These are phyloP conservation scores for Diachasma alloeum DNA, from an alignment of 1,140 invertebrate genomes.

Conservation along the genomic window DNA sequence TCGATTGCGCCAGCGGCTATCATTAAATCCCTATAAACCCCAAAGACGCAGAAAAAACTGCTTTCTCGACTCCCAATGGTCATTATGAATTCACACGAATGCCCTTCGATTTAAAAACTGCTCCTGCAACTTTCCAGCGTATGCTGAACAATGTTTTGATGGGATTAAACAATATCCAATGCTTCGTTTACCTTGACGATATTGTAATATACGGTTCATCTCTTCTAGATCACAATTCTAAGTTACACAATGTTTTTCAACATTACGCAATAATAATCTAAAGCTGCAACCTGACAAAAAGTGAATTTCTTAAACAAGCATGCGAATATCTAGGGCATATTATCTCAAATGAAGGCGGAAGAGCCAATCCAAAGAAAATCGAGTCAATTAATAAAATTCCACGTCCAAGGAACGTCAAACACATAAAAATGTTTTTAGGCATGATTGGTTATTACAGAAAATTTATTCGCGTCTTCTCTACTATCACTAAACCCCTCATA, in stretches of 20 bases:
- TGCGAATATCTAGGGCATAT: background rate
- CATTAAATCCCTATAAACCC: background rate
- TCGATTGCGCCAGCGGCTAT: background rate
- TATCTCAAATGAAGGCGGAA: background rate
- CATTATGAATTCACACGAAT: background rate
- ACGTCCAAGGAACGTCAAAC: background rate
- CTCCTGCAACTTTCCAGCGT: background rate
- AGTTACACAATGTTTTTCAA: background rate
- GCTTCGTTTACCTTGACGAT: background rate
- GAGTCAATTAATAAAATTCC: background rate
- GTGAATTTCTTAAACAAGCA: background rate
- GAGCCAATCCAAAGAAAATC: background rate
- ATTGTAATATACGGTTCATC: background rate
- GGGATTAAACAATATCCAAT: background rate
- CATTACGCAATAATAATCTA: background rate
- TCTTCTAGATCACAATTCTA: background rate
- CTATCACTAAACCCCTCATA: background rate
- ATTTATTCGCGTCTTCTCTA: background rate
- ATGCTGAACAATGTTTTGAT: background rate
- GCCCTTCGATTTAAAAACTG: background rate
- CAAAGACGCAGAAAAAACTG: background rate
- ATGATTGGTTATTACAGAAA: conserved; percentile 10
- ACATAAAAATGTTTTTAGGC: background rate
- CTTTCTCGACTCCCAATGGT: background rate
- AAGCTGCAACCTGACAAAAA: background rate